These are phyloP conservation scores for Streblospio benedicti DNA, from an alignment of 1,140 invertebrate genomes.

Conservation along the genomic window DNA sequence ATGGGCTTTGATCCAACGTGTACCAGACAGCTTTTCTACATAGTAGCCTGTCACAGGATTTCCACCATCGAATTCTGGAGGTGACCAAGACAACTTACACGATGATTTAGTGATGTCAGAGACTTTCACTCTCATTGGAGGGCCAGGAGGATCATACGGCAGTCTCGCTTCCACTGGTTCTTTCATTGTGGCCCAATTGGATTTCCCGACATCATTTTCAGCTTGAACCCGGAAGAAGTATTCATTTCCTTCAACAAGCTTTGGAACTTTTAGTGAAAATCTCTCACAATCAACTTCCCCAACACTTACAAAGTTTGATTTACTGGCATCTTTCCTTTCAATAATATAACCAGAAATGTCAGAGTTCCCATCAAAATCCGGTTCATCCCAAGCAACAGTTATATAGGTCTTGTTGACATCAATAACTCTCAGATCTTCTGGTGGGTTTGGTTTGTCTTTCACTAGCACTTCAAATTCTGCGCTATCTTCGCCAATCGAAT, in stretches of 20 bases:
- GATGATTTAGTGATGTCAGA: conserved; percentile 18
- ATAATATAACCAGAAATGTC: conserved; percentile 23
- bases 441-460: conserved; percentile 64
- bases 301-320: conserved; percentile 3
- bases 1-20: conserved; percentile 34
- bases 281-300: conserved; percentile 27
- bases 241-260: conserved; percentile 72
- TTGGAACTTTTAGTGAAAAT: conserved; percentile 57
- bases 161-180: conserved; percentile 46
- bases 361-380: conserved; percentile 23
- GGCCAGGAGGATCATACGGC: conserved; percentile 30
- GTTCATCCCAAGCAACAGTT: conserved; percentile 18
- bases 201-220: conserved; percentile 71
- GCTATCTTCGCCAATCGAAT: conserved; percentile 10
- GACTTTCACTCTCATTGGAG: conserved; percentile 16
- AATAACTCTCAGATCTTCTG: conserved; percentile 76
- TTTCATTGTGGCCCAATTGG: conserved; percentile 65
- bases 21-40: conserved; percentile 32
- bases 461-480: conserved; percentile 22
- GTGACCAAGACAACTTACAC: conserved; percentile 65
- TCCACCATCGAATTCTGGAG: conserved; percentile 71
- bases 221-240: conserved; percentile 93
- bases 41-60: conserved; percentile 61
- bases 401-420: conserved; percentile 74
- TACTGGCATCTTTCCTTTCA: conserved; percentile 12